Percentiles rank a stretch among this genome's conserved stretches.
phyloP scores from a whole-genome alignment of 1,140 invertebrate genomes.

The Thereuonema tuberculata region DNA sequence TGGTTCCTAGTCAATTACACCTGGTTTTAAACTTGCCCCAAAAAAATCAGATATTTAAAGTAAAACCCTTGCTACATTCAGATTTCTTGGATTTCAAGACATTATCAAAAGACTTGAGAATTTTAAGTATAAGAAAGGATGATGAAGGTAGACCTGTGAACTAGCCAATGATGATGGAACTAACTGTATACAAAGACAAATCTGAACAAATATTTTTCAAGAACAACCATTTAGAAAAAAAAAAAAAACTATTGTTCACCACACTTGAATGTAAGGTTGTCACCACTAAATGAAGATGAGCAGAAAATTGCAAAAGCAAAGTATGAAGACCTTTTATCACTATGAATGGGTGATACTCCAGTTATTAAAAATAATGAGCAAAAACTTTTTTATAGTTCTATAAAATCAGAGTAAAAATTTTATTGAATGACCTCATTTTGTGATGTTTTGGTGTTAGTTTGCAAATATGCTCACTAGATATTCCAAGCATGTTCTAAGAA shows the following conservation, averaged over 20 bases:
- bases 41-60: background rate
- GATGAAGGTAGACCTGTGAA: background rate
- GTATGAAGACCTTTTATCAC: background rate
- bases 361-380: background rate
- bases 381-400: background rate
- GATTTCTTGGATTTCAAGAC: background rate
- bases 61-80: background rate
- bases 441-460: no score
- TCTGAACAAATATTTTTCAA: background rate
- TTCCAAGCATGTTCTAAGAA: no score
- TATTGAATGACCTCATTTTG: no score
- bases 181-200: background rate
- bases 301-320: background rate
- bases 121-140: background rate
- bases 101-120: background rate
- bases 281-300: background rate
- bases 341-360: background rate
- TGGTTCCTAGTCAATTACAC: background rate
- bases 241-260: background rate
- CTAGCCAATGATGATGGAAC: background rate
- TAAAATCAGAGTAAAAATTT: no score
- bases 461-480: no score
- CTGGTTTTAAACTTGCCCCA: background rate
- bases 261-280: background rate
- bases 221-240: background rate